Evolutionary conservation across 2,797 vertebrate genomes (phyloP).

Genomic region (Micromesistius poutassou): DNA sequence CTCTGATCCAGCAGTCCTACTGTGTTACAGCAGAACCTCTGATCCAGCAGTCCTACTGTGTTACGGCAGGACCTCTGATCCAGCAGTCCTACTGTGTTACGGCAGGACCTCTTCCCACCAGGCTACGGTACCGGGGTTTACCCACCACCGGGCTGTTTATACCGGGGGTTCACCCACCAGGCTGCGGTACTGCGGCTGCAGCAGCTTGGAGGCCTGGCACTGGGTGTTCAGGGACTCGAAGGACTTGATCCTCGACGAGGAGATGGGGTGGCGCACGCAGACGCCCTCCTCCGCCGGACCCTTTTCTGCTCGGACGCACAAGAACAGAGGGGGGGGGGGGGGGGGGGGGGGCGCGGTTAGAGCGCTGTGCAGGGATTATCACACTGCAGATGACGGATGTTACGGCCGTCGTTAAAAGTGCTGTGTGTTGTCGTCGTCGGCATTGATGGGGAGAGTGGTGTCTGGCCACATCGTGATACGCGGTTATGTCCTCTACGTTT

Average conservation of each 20-base stretch:
- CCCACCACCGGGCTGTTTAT: background rate
- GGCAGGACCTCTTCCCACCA: slow-evolving; percentile 31
- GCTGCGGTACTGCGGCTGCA: slow-evolving; percentile 92
- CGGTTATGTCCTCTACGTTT: background rate
- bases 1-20: too few species aligned
- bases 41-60: too few species aligned
- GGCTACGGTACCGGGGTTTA: too few species aligned
- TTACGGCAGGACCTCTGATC: too few species aligned
- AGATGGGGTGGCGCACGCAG: slow-evolving; percentile 75
- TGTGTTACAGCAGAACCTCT: slow-evolving; percentile 45
- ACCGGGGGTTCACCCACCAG: slow-evolving; percentile 65
- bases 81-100: background rate
- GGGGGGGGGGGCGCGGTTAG: slow-evolving; percentile 11
- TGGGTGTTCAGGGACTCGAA: slow-evolving; percentile 92
- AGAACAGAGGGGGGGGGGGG: too few species aligned
- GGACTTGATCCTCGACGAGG: slow-evolving; percentile 88
- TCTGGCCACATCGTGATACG: background rate
- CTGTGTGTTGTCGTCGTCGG: too few species aligned
- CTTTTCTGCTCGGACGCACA: slow-evolving; percentile 65
- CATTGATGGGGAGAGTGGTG: background rate
- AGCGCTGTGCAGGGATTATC: background rate
- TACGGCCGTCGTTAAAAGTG: too few species aligned
- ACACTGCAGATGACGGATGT: too few species aligned
- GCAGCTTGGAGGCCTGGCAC: slow-evolving; percentile 83
- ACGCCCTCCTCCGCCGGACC: slow-evolving; percentile 82